A percentile compares a stretch with the other conserved stretches of the same genome.
phyloP scores from a whole-genome alignment of 2,797 vertebrate species.

The Phoeniculus purpureus region DNA sequence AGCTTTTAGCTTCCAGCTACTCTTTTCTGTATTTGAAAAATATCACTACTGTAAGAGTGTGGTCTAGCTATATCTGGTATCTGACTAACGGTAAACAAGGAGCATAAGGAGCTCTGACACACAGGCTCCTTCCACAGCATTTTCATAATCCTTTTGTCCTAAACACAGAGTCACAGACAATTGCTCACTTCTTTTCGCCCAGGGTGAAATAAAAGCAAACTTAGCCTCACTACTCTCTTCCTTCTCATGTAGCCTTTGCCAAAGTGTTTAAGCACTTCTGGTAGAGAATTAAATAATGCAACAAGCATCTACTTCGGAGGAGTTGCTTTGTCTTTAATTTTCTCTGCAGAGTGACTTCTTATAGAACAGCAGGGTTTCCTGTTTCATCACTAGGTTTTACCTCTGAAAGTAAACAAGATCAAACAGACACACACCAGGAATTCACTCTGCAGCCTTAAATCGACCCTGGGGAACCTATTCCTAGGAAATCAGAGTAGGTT shows the following conservation, averaged over 20 bases:
- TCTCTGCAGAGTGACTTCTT: neutral
- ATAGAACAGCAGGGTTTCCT: neutral
- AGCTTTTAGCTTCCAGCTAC: neutral
- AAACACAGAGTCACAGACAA: neutral
- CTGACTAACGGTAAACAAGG: neutral
- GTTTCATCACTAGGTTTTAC: neutral
- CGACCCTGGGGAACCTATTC: neutral
- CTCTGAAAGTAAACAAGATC: neutral
- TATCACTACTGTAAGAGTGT: neutral
- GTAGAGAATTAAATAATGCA: neutral
- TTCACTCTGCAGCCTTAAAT: neutral
- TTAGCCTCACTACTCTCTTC: neutral
- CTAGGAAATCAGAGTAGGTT: neutral
- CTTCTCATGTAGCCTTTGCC: neutral
- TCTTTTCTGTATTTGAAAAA: neutral
- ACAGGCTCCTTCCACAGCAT: neutral
- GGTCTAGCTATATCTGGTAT: neutral
- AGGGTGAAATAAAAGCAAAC: neutral
- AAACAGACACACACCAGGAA: fast-evolving
- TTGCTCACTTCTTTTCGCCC: neutral
- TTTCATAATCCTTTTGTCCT: neutral
- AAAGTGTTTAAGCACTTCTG: neutral
- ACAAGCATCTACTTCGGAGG: neutral
- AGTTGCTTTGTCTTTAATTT: neutral
- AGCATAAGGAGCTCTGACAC: neutral